Evolutionary conservation across 2,797 vertebrate genomes (phyloP), one percentile per base, ranked within the genome.

Genomic region (Cryptoblepharus egeriae): DNA sequence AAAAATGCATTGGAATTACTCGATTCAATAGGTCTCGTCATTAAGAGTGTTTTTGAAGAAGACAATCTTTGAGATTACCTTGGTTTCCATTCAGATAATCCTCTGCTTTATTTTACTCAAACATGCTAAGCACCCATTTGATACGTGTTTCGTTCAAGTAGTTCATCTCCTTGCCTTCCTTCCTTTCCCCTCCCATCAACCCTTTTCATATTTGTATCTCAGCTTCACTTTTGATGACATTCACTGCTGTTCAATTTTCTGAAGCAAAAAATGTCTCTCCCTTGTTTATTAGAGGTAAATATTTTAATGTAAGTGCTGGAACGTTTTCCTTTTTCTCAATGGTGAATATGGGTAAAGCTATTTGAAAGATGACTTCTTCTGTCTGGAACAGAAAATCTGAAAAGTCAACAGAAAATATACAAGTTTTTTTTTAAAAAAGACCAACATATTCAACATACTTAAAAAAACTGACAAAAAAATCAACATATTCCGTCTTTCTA

Each of bases 141-240:
- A 74, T 18, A 12, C 13, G 20, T 58, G 35, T 80, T 80, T 71
- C 22, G 24, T 73, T 52, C 22, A 57, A 67, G 45, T 52, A 74
- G 60, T 18, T 65, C 2, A 85, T 87, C 68, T 71, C n/a, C 9
- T 37, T 88, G 35, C 2, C 10, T 89, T 90, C 52, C 65, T 24
- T 58, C 12, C 13, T 58, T 65, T 61, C 32, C 20, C 32, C 58
- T 20, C 28, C 39, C 15, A 60, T 8, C 32, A 69, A 42, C 12
- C 37, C n/a, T 60, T 16, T 71, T 72, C 58, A 28, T 61, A 5
- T 39, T 75, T 55, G 26, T 65, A 42, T 58, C 65, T 39, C 10
- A 18, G 61, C n/a, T 67, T 65, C 15, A 72, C 69, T 57, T 86
- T 87, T 80, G 55, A 81, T 71, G 49, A n/a, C 16, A 2, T 67